Conservation (phyloP, 2,888 invertebrate species). For the Tachina grossa region DNA sequence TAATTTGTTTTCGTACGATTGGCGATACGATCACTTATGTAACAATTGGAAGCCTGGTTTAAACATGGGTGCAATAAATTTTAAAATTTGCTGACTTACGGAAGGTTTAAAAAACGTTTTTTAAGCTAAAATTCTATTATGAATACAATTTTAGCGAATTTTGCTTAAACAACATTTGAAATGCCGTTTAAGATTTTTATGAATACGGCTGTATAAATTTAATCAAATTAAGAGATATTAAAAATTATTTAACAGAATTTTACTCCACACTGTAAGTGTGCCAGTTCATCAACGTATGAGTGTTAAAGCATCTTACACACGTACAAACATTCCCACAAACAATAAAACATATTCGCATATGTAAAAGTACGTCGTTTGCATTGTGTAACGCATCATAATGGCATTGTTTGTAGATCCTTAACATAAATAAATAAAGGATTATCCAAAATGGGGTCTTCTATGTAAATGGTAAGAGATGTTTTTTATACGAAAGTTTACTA, state of each 20-base stretch:
- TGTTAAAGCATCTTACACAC: constrained; percentile 1
- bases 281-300: background rate
- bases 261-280: background rate
- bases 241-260: background rate
- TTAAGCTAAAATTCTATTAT: too few relatives aligned
- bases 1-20: too few relatives aligned
- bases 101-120: too few relatives aligned
- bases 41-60: too few relatives aligned
- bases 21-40: too few relatives aligned
- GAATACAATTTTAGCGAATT: too few relatives aligned
- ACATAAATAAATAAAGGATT: constrained; percentile 67
- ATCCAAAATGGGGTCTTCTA: constrained; percentile 57
- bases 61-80: too few relatives aligned
- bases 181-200: too few relatives aligned
- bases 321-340: background rate
- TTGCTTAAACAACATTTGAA: too few relatives aligned
- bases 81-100: too few relatives aligned
- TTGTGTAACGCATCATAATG: constrained; percentile 58
- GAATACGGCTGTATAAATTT: too few relatives aligned
- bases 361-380: constrained; percentile 25
- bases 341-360: background rate
- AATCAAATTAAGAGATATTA: too few relatives aligned
- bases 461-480: constrained; percentile 54
- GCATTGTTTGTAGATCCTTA: constrained; percentile 64
- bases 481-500: background rate